Evolutionary conservation across 1,140 invertebrate species (phyloP), one percentile per base, ranked within the genome.

Genomic region (Bicyclus anynana): DNA sequence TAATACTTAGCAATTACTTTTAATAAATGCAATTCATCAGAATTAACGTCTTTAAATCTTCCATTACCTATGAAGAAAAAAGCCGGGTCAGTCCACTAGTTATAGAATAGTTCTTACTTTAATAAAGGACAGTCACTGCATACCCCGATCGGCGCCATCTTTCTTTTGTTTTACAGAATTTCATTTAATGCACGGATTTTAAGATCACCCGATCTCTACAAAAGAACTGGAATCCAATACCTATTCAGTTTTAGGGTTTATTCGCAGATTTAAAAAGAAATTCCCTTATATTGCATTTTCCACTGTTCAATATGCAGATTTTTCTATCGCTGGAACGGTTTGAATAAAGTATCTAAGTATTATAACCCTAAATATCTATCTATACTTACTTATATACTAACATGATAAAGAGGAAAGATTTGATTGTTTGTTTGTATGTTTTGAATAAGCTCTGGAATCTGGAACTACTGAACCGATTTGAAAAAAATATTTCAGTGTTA

Each of bases 141-240:
- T 40, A 40, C 37, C 37, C 12, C 7, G 29, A 1, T 12, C 2
- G n/a, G n/a, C 23, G 29, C 37, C 37, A 40, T 40, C 20, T 44
- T 44, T n/a, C 42, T 44, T 44, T 44, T 44, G 42, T 44, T 44
- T 20, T n/a, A 44, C 42, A 44, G 42, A 44, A 44, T 44, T 44
- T 44, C 42, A 44, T 44, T 44, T 44, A 44, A 44, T 44, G 42
- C 42, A 20, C 7, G 42, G 17, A 44, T 44, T 44, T 44, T 20
- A 21, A 44, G 42, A 44, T 44, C 14, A 44, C 12, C 12, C 13
- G 42, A 44, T 44, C 42, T 20, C 17, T 5, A 44, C 12, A 23
- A 44, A 44, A 44, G 42, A 44, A 44, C 12, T 44, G 17, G 18
- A 44, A 14, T 44, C 20, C 42, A 44, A 44, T 44, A 20, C 20